phyloP scores from a whole-genome alignment of 2,888 invertebrate genomes.

The Acleris laterana region DNA sequence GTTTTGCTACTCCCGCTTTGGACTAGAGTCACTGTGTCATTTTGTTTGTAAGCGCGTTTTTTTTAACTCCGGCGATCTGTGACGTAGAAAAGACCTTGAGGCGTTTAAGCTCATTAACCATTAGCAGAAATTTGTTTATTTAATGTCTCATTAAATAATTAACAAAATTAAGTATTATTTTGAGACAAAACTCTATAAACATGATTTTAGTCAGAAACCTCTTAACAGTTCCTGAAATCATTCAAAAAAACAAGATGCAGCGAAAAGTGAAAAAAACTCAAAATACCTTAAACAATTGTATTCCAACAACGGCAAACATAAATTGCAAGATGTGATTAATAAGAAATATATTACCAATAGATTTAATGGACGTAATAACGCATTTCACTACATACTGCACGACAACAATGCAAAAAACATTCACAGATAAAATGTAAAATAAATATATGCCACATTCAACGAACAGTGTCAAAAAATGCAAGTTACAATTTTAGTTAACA shows the following conservation, averaged over 20 bases:
- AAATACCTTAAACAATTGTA: slow-evolving; percentile 98
- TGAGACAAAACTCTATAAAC: too few relatives aligned
- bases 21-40: too few relatives aligned
- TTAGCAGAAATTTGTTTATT: too few relatives aligned
- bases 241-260: not conserved
- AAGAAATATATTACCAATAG: slow-evolving; percentile 99
- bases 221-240: too few relatives aligned
- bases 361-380: slow-evolving; percentile 98
- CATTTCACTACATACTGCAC: slow-evolving; percentile 99
- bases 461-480: slow-evolving; percentile 3
- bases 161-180: too few relatives aligned
- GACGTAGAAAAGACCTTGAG: too few relatives aligned
- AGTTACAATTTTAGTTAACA: slow-evolving; percentile 30
- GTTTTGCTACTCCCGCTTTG: too few relatives aligned
- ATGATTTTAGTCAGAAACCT: too few relatives aligned
- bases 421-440: not conserved
- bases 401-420: slow-evolving; percentile 45
- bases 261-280: slow-evolving; percentile 42
- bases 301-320: slow-evolving; percentile 99
- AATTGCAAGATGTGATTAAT: slow-evolving; percentile 99
- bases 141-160: too few relatives aligned
- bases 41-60: too few relatives aligned
- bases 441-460: slow-evolving; percentile 40
- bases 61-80: too few relatives aligned
- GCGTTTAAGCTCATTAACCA: too few relatives aligned